Evolutionary conservation across 2,113 vertebrate genomes (phyloP).

Genomic region (Piaya cayana): DNA sequence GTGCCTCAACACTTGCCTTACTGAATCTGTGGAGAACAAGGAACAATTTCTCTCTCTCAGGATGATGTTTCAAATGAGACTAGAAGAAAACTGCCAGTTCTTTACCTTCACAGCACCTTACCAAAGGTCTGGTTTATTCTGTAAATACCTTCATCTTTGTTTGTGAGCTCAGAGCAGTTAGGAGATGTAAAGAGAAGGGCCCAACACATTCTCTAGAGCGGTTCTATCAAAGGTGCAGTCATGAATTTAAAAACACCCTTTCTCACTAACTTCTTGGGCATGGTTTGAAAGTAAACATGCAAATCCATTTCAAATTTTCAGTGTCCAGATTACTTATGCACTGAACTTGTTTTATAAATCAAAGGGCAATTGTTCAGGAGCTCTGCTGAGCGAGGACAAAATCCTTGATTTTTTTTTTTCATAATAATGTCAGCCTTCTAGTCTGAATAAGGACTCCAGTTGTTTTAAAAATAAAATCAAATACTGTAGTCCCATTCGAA

Average conservation of each 20-base stretch:
- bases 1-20: neutral
- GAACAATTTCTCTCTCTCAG: neutral
- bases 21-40: neutral
- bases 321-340: neutral
- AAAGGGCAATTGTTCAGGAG: slow-evolving; percentile 44
- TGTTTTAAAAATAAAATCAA: slow-evolving; percentile 46
- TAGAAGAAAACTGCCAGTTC: neutral
- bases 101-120: neutral
- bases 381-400: slow-evolving; percentile 38
- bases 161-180: neutral
- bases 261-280: neutral
- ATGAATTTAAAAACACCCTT: neutral
- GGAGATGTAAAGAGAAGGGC: neutral
- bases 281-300: neutral
- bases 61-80: neutral
- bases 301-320: neutral
- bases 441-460: slow-evolving; percentile 7
- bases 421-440: slow-evolving; percentile 6
- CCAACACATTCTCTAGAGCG: neutral
- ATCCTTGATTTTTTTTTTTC: neutral
- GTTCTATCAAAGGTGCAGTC: neutral
- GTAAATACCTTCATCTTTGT: neutral
- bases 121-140: neutral
- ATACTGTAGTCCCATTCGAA: slow-evolving; percentile 20
- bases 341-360: slow-evolving; percentile 26